phyloP scores from a whole-genome alignment of 2,888 invertebrate genomes.

The Aradus depressus region DNA sequence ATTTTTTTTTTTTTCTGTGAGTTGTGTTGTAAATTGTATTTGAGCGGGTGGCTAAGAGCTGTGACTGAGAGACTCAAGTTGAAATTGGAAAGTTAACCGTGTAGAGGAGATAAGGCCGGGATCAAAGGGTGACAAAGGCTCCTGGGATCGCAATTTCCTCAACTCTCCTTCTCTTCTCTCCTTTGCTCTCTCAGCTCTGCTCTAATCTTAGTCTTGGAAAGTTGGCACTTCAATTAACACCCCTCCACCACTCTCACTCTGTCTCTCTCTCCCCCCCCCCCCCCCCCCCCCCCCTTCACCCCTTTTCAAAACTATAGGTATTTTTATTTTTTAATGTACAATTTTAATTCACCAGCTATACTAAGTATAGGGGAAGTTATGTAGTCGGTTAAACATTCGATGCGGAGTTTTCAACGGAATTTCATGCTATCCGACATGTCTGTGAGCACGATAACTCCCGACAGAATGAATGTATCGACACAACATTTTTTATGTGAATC shows the following conservation, averaged over 20 bases:
- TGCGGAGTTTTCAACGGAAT: no score
- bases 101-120: constrained; percentile 7
- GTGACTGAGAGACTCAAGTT: background rate
- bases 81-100: constrained; percentile 18
- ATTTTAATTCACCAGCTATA: no score
- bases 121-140: no score
- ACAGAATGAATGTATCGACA: no score
- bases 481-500: no score
- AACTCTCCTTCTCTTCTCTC: background rate
- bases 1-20: no score
- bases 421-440: no score
- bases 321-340: no score
- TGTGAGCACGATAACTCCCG: no score
- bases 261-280: background rate
- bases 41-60: background rate
- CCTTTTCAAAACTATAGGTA: background rate
- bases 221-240: constrained; percentile 5
- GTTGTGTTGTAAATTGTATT: constrained; percentile 7
- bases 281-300: background rate
- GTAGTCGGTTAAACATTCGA: no score
- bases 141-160: constrained; percentile 10
- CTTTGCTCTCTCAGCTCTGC: background rate
- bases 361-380: no score
- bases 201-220: no score
- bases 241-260: constrained; percentile 5